phyloP scores from a whole-genome alignment of 2,888 invertebrate genomes.

The Plagodis dolabraria region DNA sequence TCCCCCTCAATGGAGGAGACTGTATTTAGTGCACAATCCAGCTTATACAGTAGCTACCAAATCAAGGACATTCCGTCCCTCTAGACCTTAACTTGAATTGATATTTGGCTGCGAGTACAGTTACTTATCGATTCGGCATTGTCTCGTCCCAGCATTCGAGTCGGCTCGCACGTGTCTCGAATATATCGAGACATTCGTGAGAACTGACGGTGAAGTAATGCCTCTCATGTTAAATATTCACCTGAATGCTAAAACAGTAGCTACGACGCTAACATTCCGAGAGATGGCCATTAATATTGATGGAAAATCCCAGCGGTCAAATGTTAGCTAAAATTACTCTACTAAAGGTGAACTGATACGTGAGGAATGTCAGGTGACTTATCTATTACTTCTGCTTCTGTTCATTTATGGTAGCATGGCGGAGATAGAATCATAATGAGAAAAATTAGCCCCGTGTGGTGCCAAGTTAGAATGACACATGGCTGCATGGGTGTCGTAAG shows the following conservation, averaged over 20 bases:
- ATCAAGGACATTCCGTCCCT: slow-evolving; percentile 6
- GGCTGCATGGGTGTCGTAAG: too few relatives aligned
- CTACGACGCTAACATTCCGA: slow-evolving; percentile 29
- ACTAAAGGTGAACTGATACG: background rate
- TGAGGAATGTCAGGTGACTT: too few relatives aligned
- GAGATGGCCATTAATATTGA: slow-evolving; percentile 22
- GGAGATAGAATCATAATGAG: too few relatives aligned
- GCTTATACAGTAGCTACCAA: too few relatives aligned
- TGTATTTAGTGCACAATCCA: too few relatives aligned
- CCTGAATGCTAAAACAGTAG: slow-evolving; percentile 37
- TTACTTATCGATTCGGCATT: slow-evolving; percentile 80
- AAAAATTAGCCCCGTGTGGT: too few relatives aligned
- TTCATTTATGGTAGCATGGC: too few relatives aligned
- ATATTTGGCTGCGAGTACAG: slow-evolving; percentile 75
- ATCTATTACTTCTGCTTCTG: too few relatives aligned
- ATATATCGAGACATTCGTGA: slow-evolving; percentile 69
- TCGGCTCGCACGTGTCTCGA: slow-evolving; percentile 66
- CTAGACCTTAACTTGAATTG: slow-evolving; percentile 47
- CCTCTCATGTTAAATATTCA: slow-evolving; percentile 50
- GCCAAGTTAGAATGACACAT: too few relatives aligned
- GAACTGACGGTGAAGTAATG: slow-evolving; percentile 67
- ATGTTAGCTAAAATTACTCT: background rate
- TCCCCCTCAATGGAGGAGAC: too few relatives aligned
- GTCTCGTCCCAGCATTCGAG: slow-evolving; percentile 71
- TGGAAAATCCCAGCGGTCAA: slow-evolving; percentile 8